A percentile compares a stretch with the other conserved stretches of the same genome.
phyloP scores from a whole-genome alignment of 1,140 invertebrate genomes.

The Panulirus ornatus region DNA sequence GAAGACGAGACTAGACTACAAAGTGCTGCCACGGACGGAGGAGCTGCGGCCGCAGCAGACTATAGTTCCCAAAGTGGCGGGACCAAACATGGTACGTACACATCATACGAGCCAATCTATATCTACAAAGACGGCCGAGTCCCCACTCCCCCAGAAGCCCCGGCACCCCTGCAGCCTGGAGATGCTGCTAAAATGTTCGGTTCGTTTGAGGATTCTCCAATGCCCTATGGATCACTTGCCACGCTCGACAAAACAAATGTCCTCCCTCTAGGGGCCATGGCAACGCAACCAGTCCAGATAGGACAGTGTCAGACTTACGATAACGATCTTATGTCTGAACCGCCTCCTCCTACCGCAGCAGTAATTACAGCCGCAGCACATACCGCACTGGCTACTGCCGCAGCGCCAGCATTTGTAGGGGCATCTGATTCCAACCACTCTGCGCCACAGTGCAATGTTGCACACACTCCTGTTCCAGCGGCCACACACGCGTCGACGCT shows the following conservation, averaged over 20 bases:
- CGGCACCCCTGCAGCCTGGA: neutral
- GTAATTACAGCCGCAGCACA: slow-evolving; percentile 50
- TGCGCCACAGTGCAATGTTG: neutral
- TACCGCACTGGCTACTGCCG: slow-evolving; percentile 55
- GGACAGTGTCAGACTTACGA: slow-evolving; percentile 29
- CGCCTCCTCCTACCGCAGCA: slow-evolving; percentile 5
- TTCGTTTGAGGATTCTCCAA: slow-evolving; percentile 50
- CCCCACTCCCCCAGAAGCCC: slow-evolving; percentile 2
- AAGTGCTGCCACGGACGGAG: slow-evolving; percentile 26
- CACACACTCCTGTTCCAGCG: slow-evolving; percentile 1
- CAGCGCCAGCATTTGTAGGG: slow-evolving; percentile 66
- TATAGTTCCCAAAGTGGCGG: slow-evolving; percentile 39
- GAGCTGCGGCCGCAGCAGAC: slow-evolving; percentile 11
- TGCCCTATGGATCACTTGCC: slow-evolving; percentile 57
- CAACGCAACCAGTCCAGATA: neutral
- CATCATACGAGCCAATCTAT: slow-evolving; percentile 55
- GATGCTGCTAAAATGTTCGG: slow-evolving; percentile 51
- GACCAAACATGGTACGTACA: slow-evolving; percentile 46
- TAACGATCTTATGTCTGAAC: neutral
- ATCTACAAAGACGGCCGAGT: slow-evolving; percentile 33
- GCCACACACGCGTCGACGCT: slow-evolving; percentile 42
- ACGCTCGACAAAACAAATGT: slow-evolving; percentile 66
- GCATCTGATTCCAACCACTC: slow-evolving; percentile 25
- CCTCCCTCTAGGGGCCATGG: slow-evolving; percentile 20
- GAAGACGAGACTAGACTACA: slow-evolving; percentile 7